These are phyloP conservation scores for Pseudoatta argentina DNA, from an alignment of 1,140 invertebrate species.

Conservation along the genomic window DNA sequence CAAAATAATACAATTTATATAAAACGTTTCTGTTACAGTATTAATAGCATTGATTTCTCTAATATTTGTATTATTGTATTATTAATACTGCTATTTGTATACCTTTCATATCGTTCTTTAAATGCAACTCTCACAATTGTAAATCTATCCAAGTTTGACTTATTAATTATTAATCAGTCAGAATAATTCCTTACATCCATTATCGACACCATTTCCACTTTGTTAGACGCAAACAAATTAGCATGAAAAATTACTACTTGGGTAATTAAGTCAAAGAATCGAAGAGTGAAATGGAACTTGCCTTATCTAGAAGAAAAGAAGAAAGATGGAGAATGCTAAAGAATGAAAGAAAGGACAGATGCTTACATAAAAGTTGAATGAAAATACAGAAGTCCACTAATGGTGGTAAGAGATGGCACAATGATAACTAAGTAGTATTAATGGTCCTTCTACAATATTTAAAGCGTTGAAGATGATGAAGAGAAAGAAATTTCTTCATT, in stretches of 20 bases:
- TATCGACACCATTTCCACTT: not conserved
- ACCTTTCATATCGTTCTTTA: not conserved
- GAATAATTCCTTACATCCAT: conserved; percentile 13
- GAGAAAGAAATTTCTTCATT: conserved; percentile 67
- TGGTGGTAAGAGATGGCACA: conserved; percentile 62
- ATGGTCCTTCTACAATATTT: conserved; percentile 69
- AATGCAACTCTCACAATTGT: not conserved
- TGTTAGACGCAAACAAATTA: conserved; percentile 49
- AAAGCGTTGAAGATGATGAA: conserved; percentile 53
- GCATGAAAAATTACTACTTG: not conserved
- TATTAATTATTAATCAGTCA: not conserved
- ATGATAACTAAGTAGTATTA: conserved; percentile 70
- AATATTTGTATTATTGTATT: not conserved
- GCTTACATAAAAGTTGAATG: conserved; percentile 72
- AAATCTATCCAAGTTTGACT: not conserved
- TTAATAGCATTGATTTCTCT: not conserved
- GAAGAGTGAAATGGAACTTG: not conserved
- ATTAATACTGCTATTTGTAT: not conserved
- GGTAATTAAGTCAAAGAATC: conserved; percentile 56
- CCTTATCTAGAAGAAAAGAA: not conserved
- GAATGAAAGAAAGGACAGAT: conserved; percentile 33
- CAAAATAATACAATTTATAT: not conserved
- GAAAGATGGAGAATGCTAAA: conserved; percentile 11
- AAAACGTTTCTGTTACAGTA: not conserved
- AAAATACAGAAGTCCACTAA: conserved; percentile 69